Percentiles rank a stretch among this genome's conserved stretches.
Evolutionary conservation across 2,888 invertebrate genomes (phyloP).

Genomic region (Tiphia femorata): DNA sequence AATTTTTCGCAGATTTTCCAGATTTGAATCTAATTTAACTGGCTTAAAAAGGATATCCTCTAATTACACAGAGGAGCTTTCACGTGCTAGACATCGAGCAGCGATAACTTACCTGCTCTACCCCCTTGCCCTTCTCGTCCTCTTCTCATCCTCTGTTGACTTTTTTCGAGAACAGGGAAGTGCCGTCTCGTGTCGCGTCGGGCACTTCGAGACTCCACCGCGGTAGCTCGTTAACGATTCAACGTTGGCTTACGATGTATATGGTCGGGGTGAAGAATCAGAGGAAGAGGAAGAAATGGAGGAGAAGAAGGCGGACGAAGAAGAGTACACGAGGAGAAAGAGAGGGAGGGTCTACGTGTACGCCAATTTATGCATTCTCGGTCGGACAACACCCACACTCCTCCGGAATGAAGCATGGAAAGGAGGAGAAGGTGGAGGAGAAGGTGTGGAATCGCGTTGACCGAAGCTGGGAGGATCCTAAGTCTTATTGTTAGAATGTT

Average conservation of each 20-base stretch:
- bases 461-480: too few relatives aligned
- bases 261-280: too few relatives aligned
- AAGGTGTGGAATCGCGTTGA: too few relatives aligned
- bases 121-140: neutral
- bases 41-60: neutral
- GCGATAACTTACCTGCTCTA: too few relatives aligned
- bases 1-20: too few relatives aligned
- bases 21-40: too few relatives aligned
- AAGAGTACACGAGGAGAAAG: constrained; percentile 18
- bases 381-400: neutral
- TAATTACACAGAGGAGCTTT: neutral
- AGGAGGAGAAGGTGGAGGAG: too few relatives aligned
- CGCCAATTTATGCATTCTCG: constrained; percentile 54
- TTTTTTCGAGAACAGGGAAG: neutral
- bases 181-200: neutral
- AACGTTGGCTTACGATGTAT: constrained; percentile 22
- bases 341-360: constrained; percentile 43
- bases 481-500: too few relatives aligned
- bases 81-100: neutral
- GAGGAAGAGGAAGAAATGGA: neutral
- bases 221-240: constrained; percentile 47
- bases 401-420: neutral
- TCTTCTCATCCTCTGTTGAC: neutral
- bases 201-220: neutral
- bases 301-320: neutral